Percentiles rank a stretch among this genome's conserved stretches.
phyloP scores from a whole-genome alignment of 2,888 invertebrate genomes.

The Spilosoma lubricipeda region DNA sequence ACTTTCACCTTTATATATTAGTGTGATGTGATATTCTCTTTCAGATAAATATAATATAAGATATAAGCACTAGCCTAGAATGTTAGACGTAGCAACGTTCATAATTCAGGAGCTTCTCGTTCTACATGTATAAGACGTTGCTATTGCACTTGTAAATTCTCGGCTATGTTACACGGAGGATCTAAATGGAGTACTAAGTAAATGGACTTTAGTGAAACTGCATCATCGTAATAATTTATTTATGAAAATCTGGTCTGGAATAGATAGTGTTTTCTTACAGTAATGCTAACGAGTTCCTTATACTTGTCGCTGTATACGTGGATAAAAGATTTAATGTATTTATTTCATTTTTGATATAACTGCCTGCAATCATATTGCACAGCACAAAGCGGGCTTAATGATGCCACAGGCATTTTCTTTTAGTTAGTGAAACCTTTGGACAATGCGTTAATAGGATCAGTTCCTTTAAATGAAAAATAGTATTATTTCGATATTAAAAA shows the following conservation, averaged over 20 bases:
- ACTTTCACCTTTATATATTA: too few species aligned
- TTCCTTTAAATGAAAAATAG: too few species aligned
- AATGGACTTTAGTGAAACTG: slow-evolving; percentile 1
- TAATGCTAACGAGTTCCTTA: neutral
- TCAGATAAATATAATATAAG: neutral
- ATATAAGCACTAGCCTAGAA: neutral
- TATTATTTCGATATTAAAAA: too few species aligned
- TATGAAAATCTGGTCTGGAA: neutral
- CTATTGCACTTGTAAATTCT: slow-evolving; percentile 7
- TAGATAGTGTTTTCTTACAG: neutral
- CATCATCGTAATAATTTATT: neutral
- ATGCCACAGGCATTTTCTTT: too few species aligned
- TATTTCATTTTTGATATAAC: neutral
- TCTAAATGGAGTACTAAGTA: slow-evolving; percentile 13
- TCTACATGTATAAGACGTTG: neutral
- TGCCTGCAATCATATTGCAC: too few species aligned
- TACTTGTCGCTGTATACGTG: too few species aligned
- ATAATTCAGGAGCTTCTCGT: neutral
- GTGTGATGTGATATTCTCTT: too few species aligned
- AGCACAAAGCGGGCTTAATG: too few species aligned
- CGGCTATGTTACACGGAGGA: neutral
- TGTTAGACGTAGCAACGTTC: neutral
- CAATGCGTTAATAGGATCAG: too few species aligned
- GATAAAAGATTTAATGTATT: neutral
- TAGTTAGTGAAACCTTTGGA: too few species aligned